These are phyloP conservation scores for Spermophilus dauricus DNA, from an alignment of 2,113 vertebrate species.

Conservation along the genomic window DNA sequence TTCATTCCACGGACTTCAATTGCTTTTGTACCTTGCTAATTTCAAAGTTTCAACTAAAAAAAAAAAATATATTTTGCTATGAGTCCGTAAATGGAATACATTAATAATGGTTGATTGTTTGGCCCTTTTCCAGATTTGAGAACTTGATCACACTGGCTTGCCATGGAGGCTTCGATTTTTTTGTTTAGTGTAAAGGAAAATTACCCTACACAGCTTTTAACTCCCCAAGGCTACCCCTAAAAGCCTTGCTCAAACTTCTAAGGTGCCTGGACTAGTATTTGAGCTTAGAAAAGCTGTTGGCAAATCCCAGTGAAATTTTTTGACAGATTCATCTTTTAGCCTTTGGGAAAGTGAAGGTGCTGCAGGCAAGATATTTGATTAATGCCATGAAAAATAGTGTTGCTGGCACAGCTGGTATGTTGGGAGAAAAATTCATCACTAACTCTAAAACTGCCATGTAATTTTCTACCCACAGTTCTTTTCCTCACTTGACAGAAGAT, in stretches of 20 bases:
- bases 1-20: constrained; percentile 75
- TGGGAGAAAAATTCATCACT: constrained; percentile 93
- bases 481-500: constrained; percentile 93
- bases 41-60: constrained; percentile 75
- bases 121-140: constrained; percentile 75
- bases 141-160: constrained; percentile 76
- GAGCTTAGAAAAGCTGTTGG: constrained; percentile 90
- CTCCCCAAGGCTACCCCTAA: constrained; percentile 86
- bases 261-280: constrained; percentile 83
- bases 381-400: constrained; percentile 92
- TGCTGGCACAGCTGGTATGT: constrained; percentile 94
- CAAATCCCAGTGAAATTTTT: constrained; percentile 89
- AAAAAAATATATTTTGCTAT: constrained; percentile 81
- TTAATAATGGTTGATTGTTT: constrained; percentile 84
- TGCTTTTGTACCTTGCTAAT: constrained; percentile 83
- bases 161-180: constrained; percentile 78
- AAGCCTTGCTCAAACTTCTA: constrained; percentile 88
- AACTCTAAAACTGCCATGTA: constrained; percentile 90
- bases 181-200: constrained; percentile 84
- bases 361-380: constrained; percentile 92
- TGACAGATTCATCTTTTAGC: constrained; percentile 92
- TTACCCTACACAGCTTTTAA: constrained; percentile 84
- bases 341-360: constrained; percentile 91
- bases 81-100: constrained; percentile 84
- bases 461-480: constrained; percentile 90